phyloP scores from a whole-genome alignment of 2,797 vertebrate species.

The Buphagus erythrorhynchus region DNA sequence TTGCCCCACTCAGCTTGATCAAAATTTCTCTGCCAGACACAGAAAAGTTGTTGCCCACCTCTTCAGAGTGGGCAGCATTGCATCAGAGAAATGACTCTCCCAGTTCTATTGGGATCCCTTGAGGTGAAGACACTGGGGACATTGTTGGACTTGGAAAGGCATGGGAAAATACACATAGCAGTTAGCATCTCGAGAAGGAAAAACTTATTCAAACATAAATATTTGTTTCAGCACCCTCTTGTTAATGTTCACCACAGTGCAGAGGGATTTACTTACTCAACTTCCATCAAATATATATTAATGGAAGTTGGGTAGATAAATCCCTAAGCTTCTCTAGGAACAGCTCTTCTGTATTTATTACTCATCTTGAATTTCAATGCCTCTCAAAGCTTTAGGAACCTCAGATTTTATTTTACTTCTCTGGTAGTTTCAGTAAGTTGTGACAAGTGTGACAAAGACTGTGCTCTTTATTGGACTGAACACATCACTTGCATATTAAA shows the following conservation, averaged over 20 bases:
- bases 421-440: not conserved
- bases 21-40: not conserved
- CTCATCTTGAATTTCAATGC: slow-evolving; percentile 38
- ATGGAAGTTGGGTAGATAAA: not conserved
- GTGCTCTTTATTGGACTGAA: not conserved
- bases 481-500: not conserved
- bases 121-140: not conserved
- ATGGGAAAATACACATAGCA: not conserved
- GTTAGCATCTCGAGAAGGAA: not conserved
- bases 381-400: not conserved
- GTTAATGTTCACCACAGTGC: not conserved
- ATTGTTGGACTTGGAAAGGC: not conserved
- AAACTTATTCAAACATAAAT: not conserved
- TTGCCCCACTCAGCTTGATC: not conserved
- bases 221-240: slow-evolving; percentile 24
- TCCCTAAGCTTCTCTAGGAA: slow-evolving; percentile 7
- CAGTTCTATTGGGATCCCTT: not conserved
- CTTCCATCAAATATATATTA: slow-evolving; percentile 38
- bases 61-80: not conserved
- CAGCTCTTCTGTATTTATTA: slow-evolving; percentile 23
- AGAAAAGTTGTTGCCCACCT: not conserved
- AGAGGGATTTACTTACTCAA: slow-evolving; percentile 4
- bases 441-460: not conserved
- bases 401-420: slow-evolving; percentile 9
- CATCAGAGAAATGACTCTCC: not conserved